phyloP scores from a whole-genome alignment of 1,140 invertebrate species.

The Oryctes rhinoceros region DNA sequence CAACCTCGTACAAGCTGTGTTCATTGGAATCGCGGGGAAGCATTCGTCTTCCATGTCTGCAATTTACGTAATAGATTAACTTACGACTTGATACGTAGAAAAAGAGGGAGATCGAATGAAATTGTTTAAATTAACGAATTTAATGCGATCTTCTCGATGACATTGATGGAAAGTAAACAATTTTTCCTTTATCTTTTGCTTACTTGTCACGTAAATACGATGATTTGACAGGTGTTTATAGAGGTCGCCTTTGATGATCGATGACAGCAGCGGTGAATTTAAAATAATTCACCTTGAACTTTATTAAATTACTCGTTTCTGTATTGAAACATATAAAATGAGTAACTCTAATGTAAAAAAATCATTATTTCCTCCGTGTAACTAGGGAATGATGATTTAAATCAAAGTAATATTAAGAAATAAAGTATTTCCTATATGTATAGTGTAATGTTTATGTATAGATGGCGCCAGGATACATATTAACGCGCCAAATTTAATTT shows the following conservation, averaged over 20 bases:
- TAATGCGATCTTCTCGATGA: not conserved
- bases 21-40: constrained; percentile 77
- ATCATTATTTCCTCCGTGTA: too few relatives aligned
- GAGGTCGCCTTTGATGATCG: not conserved
- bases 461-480: not conserved
- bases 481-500: not conserved
- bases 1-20: constrained; percentile 62
- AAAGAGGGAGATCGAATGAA: not conserved
- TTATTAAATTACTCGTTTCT: too few relatives aligned
- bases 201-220: constrained; percentile 10
- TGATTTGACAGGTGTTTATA: constrained; percentile 12
- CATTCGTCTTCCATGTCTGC: constrained; percentile 86
- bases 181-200: constrained; percentile 9
- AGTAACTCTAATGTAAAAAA: too few relatives aligned
- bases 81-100: not conserved
- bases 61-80: constrained; percentile 49
- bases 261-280: too few relatives aligned
- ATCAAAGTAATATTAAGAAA: too few relatives aligned
- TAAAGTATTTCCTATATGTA: too few relatives aligned
- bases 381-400: too few relatives aligned
- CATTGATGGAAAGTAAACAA: not conserved
- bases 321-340: too few relatives aligned
- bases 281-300: too few relatives aligned
- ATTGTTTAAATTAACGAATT: not conserved
- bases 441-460: not conserved